These are phyloP conservation scores for Neelides sp. DNA, from an alignment of 1,140 invertebrate genomes.

Conservation along the genomic window DNA sequence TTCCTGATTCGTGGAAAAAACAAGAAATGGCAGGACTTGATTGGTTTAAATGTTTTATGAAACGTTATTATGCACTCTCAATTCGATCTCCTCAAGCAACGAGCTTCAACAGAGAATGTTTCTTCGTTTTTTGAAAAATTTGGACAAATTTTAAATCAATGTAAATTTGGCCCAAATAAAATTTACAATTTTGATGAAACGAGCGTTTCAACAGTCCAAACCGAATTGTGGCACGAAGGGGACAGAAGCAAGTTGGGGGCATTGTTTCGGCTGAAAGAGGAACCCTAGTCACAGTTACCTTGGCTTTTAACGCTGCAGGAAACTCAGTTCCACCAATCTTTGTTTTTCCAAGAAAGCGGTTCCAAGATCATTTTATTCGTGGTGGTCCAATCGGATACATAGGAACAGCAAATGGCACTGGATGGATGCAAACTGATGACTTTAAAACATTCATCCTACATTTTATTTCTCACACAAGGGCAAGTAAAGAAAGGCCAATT, in stretches of 20 bases:
- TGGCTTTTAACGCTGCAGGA: conserved; percentile 35
- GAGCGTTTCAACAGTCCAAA: conserved; percentile 38
- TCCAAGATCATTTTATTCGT: conserved; percentile 37
- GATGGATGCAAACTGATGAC: conserved; percentile 35
- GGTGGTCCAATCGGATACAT: conserved; percentile 36
- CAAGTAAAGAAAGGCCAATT: conserved; percentile 21
- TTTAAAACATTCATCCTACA: conserved; percentile 35
- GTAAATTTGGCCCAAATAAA: conserved; percentile 34
- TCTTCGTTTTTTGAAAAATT: conserved; percentile 35
- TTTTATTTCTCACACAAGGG: conserved; percentile 33
- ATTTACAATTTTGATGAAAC: conserved; percentile 41
- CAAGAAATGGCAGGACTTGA: too few species aligned
- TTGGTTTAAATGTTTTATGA: too few species aligned
- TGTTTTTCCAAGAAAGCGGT: conserved; percentile 36
- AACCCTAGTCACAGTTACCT: conserved; percentile 36
- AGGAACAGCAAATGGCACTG: conserved; percentile 32
- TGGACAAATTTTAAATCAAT: conserved; percentile 32
- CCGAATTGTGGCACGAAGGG: conserved; percentile 35
- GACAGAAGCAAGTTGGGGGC: conserved; percentile 35
- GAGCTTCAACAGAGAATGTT: conserved; percentile 41
- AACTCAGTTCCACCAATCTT: conserved; percentile 37
- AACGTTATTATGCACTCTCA: too few species aligned
- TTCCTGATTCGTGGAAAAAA: too few species aligned
- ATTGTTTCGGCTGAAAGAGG: conserved; percentile 36
- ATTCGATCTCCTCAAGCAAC: conserved; percentile 38